Base-by-base conservation (phyloP, 2,888 invertebrate genomes). In the Latrodectus hesperus region DNA sequence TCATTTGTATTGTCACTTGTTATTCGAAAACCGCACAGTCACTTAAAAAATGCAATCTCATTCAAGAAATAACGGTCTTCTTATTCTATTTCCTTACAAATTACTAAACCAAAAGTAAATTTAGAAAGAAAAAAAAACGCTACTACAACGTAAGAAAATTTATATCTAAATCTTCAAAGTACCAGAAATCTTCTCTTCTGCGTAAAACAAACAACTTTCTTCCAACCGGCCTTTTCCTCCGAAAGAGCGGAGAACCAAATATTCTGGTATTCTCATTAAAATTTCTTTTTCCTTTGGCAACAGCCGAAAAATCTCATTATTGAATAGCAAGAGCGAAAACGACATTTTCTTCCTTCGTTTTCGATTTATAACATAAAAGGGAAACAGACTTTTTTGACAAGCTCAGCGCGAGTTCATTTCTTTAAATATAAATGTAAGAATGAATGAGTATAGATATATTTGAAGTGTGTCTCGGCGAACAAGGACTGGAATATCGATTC, bases 181-280 rank as follows among this genome's bases (percentile, higher is more conserved):
- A 38, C 2, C 38, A 38, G 38, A 60, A 84, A 67, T n/a, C 60
- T 67, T 73, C 53, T 68, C 53, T 64, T n/a, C 51, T 53, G 22
- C 72, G n/a, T 11, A 72, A 84, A 78, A 67, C 60, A 84, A 78
- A 79, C 67, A 77, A 65, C 71, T 49, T 22, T 51, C 10, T 55
- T 60, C 10, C n/a, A 22, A 22, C 38, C 64, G 22, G 53, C 60
- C 65, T 70, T 71, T 60, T 52, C 76, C 16, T 17, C 22, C 12
- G 4, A 16, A 38, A 60, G 12, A 74, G n/a, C 73, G n/a, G n/a
- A 60, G 68, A 73, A 38, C 12, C 12, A 64, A 60, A 77, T 79
- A 72, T 72, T 78, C 72, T 72, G 65, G 84, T 14, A 84, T 79
- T 84, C 78, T 84, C 84, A 84, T 84, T 84, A 84, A 84, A 84